Percentiles rank a stretch among this genome's conserved stretches.
Conservation (phyloP, 1,140 invertebrate species). For the Apis dorsata region DNA sequence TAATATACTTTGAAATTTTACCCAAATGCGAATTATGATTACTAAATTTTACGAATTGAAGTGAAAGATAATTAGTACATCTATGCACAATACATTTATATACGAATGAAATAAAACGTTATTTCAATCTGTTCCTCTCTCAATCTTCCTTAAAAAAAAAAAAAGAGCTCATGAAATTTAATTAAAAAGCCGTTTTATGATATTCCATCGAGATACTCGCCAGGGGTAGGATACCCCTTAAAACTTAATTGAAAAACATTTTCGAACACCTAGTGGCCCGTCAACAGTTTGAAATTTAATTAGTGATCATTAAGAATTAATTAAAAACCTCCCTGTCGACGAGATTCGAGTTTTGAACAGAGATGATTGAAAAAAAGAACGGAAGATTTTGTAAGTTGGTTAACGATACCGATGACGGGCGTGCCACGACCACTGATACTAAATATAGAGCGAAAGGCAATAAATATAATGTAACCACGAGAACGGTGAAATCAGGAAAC, state of each 20-base stretch:
- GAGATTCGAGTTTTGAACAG: background rate
- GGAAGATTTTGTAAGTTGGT: background rate
- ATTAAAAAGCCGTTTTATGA: conserved; percentile 9
- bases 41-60: background rate
- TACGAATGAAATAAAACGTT: background rate
- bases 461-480: conserved; percentile 17
- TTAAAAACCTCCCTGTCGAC: background rate
- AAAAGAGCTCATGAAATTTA: conserved; percentile 8
- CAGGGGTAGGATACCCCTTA: background rate
- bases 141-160: background rate
- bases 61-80: background rate
- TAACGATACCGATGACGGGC: background rate
- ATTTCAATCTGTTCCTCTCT: background rate
- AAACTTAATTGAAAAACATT: conserved; percentile 30
- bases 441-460: conserved; percentile 41
- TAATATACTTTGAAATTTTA: background rate
- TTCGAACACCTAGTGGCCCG: background rate
- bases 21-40: background rate
- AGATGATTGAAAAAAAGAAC: too few species aligned
- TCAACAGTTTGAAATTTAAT: conserved; percentile 40
- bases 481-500: conserved; percentile 27
- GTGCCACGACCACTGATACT: background rate
- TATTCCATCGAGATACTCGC: background rate
- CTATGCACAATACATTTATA: background rate
- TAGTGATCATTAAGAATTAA: conserved; percentile 23